Evolutionary conservation across 2,797 vertebrate genomes (phyloP), one percentile per base, ranked within the genome.

Genomic region (Chromis chromis): DNA sequence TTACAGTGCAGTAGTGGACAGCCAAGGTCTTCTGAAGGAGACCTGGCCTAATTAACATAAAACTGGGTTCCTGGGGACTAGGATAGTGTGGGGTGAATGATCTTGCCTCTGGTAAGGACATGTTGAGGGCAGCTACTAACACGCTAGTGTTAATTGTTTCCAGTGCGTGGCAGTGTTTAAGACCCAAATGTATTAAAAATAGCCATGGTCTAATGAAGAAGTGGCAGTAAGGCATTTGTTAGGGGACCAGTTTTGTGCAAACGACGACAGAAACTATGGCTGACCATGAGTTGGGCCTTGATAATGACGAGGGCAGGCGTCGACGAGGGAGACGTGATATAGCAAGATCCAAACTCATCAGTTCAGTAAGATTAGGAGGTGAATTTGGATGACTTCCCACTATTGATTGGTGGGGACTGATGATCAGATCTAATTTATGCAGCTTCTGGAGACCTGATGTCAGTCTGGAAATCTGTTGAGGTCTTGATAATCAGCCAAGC

Each of bases 21-120:
- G 91, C 92, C 96, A 97, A 98, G 96, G 96, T 96, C 96, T 92
- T 93, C 78, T 94, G 94, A 97, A 98, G 97, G 96, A 95, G 96
- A 96, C 70, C 84, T 87, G 93, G 92, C 94, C 94, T 93, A 96
- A 97, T 98, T 97, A 97, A 93, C 95, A 96, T 96, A 96, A 95
- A 95, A 94, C 89, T 86, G 79, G 94, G 91, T 96, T 96, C 93
- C 91, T 83, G 85, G 94, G 93, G 91, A 91, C 87, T 82, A 21
- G 28, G 82, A 82, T 79, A 70, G 94, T 92, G 91, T 93, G 92
- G 94, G 94, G 92, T 94, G 94, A 93, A 92, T 79, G 62, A 90
- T 96, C 94, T 96, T 96, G 95, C 95, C 96, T 96, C 92, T 93
- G 95, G 95, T 96, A 97, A 98, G 95, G 96, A 96, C 95, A 91